These are phyloP conservation scores for Myrmecophaga tridactyla DNA, from an alignment of 2,113 vertebrate genomes.

Conservation along the genomic window DNA sequence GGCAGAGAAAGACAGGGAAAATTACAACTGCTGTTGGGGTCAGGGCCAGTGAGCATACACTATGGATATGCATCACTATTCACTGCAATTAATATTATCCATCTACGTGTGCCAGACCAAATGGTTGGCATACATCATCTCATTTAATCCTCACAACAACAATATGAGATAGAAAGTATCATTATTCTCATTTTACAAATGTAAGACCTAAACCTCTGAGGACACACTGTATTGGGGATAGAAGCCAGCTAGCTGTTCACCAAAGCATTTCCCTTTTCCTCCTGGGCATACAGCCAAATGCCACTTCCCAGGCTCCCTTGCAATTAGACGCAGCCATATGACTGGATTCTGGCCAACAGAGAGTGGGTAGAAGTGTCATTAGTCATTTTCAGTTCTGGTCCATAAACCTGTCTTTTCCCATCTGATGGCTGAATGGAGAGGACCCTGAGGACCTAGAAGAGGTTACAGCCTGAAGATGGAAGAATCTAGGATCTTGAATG, in stretches of 20 bases:
- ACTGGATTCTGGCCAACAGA: background rate
- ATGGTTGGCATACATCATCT: background rate
- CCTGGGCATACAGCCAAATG: background rate
- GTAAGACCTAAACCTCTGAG: constrained; percentile 25
- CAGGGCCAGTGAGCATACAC: background rate
- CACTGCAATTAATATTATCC: background rate
- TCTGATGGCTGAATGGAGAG: background rate
- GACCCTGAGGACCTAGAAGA: background rate
- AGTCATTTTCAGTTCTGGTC: background rate
- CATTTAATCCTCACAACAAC: background rate
- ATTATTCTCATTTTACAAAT: background rate
- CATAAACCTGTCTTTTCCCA: background rate
- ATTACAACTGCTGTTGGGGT: background rate
- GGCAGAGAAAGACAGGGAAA: constrained; percentile 9
- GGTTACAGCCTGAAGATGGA: background rate
- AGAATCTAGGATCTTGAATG: background rate
- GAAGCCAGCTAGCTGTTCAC: background rate
- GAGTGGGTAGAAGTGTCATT: background rate
- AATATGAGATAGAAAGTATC: background rate
- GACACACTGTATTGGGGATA: background rate
- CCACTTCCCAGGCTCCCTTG: background rate
- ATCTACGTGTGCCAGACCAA: background rate
- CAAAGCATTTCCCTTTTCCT: background rate
- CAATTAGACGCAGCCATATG: background rate
- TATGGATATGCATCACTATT: background rate